Conservation (phyloP, 2,113 vertebrate species). For the Saccopteryx bilineata region DNA sequence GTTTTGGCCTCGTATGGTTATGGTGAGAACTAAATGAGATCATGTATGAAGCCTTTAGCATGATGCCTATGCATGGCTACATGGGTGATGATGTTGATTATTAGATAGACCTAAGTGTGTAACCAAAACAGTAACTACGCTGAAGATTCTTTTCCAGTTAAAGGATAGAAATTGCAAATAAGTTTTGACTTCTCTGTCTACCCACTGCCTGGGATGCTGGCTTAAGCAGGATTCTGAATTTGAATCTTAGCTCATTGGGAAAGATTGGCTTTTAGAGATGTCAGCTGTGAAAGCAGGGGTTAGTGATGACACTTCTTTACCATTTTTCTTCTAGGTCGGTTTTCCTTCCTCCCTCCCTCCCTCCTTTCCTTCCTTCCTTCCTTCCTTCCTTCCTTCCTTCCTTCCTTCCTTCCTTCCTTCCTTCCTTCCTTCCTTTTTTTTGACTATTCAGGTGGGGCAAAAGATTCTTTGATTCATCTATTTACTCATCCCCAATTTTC, state of each 20-base stretch:
- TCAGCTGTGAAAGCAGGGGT: neutral
- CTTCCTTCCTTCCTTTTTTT: neutral
- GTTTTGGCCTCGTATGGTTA: neutral
- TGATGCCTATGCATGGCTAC: neutral
- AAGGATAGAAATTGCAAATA: neutral
- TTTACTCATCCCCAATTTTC: neutral
- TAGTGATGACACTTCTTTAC: neutral
- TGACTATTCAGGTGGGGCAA: neutral
- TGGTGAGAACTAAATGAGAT: neutral
- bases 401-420: neutral
- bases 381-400: too few relatives aligned
- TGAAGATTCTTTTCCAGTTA: neutral
- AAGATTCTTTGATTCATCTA: constrained; percentile 16
- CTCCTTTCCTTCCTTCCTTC: neutral
- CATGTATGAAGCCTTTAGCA: neutral
- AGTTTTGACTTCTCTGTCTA: neutral
- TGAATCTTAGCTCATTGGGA: neutral
- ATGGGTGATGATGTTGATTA: neutral
- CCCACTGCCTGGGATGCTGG: neutral
- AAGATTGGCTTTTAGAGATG: neutral
- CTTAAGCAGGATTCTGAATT: constrained; percentile 23
- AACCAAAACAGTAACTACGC: neutral
- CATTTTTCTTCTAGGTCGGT: neutral
- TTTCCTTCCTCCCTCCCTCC: neutral
- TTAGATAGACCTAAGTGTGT: neutral